phyloP scores from a whole-genome alignment of 2,797 vertebrate genomes.

The Muraenolepis orangiensis region DNA sequence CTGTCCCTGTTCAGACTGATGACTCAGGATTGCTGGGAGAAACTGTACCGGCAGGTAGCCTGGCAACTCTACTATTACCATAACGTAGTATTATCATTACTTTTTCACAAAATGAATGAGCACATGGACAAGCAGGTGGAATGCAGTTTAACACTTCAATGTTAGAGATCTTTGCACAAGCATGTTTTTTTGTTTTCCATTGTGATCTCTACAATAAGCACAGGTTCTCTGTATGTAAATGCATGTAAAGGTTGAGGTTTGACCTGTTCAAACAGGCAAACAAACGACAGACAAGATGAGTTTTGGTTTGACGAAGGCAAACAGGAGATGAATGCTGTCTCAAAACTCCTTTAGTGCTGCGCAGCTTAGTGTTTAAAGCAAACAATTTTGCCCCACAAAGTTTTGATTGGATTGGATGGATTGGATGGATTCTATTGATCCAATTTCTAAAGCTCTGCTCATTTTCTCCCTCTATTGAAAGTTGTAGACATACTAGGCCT shows the following conservation, averaged over 20 bases:
- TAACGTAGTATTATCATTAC: no score
- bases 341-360: slow-evolving; percentile 21
- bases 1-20: slow-evolving; percentile 95
- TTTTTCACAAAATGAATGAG: no score
- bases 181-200: background rate
- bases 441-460: background rate
- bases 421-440: background rate
- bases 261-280: slow-evolving; percentile 52
- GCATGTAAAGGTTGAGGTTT: background rate
- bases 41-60: slow-evolving; percentile 92
- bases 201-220: background rate
- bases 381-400: slow-evolving; percentile 32
- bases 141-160: background rate
- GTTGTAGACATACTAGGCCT: background rate
- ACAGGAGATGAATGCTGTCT: slow-evolving; percentile 44
- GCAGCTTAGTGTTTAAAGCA: slow-evolving; percentile 26
- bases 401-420: slow-evolving; percentile 1
- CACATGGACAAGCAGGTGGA: background rate
- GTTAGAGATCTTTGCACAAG: background rate
- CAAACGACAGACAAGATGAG: slow-evolving; percentile 46
- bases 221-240: background rate
- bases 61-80: background rate
- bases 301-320: slow-evolving; percentile 31
- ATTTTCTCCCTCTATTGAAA: background rate
- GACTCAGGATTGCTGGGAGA: slow-evolving; percentile 98